phyloP scores from a whole-genome alignment of 2,113 vertebrate genomes.

The Festucalex cinctus region DNA sequence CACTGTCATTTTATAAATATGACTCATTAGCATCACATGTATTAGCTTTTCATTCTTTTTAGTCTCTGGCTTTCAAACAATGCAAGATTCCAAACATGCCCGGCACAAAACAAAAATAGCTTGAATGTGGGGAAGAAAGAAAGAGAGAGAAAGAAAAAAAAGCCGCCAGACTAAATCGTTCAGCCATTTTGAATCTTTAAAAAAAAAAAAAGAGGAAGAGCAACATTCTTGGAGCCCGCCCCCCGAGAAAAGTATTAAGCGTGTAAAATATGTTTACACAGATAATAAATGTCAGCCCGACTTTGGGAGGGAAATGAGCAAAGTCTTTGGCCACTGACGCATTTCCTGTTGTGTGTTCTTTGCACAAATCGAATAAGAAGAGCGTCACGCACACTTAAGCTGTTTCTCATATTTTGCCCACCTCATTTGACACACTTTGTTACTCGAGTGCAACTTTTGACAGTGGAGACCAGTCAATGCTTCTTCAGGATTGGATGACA shows the following conservation, averaged over 20 bases:
- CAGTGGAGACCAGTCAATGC: no score
- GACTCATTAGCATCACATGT: no score
- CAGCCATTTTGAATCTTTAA: background rate
- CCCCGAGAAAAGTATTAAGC: conserved; percentile 6
- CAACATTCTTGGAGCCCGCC: background rate
- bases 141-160: no score
- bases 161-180: background rate
- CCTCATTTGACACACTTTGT: background rate
- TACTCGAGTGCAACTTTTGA: conserved; percentile 12
- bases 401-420: no score
- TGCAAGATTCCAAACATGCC: no score
- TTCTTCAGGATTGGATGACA: no score
- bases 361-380: background rate
- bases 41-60: no score
- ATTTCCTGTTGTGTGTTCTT: conserved; percentile 28
- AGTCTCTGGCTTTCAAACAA: background rate
- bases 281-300: conserved; percentile 23
- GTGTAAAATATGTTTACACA: conserved; percentile 13
- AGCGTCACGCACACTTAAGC: background rate
- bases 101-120: background rate
- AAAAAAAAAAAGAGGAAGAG: background rate
- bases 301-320: conserved; percentile 37
- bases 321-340: conserved; percentile 32
- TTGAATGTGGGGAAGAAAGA: background rate
- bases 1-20: no score